Evolutionary conservation across 2,797 vertebrate species (phyloP).

Genomic region (Fringilla coelebs): DNA sequence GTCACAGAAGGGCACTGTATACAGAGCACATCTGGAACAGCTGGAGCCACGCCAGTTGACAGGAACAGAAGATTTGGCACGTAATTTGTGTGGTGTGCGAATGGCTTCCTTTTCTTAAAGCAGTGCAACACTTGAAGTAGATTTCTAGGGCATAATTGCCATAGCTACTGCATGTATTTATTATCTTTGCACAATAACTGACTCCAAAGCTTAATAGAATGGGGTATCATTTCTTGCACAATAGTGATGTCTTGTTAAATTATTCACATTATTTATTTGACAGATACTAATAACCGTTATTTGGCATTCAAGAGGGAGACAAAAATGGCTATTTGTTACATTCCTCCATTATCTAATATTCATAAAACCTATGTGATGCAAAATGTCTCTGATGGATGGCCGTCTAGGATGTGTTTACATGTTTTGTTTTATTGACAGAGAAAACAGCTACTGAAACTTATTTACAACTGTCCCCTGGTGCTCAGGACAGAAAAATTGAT

Average conservation of each 20-base stretch:
- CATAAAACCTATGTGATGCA: not conserved
- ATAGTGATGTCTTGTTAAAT: conserved; percentile 36
- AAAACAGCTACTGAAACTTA: not conserved
- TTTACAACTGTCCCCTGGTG: not conserved
- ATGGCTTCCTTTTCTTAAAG: conserved; percentile 7
- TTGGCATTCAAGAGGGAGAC: conserved; percentile 34
- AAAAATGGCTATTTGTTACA: conserved; percentile 53
- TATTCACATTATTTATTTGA: conserved; percentile 59
- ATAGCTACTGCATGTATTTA: conserved; percentile 21
- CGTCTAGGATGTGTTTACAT: not conserved
- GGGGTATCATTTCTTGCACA: conserved; percentile 36
- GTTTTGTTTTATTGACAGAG: not conserved
- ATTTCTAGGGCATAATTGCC: conserved; percentile 42
- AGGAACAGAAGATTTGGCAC: not conserved
- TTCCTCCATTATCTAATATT: conserved; percentile 54
- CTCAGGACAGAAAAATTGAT: not conserved
- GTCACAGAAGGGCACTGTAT: not conserved
- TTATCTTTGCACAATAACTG: conserved; percentile 36
- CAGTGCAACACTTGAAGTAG: not conserved
- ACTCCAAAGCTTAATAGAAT: conserved; percentile 30
- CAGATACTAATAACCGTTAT: conserved; percentile 50
- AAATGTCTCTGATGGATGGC: conserved; percentile 42
- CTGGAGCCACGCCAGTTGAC: not conserved
- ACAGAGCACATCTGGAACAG: not conserved
- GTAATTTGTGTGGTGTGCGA: fast-evolving